Base-by-base conservation (phyloP, 64 coral and sea anemone species). In the Montipora efflorescens region DNA sequence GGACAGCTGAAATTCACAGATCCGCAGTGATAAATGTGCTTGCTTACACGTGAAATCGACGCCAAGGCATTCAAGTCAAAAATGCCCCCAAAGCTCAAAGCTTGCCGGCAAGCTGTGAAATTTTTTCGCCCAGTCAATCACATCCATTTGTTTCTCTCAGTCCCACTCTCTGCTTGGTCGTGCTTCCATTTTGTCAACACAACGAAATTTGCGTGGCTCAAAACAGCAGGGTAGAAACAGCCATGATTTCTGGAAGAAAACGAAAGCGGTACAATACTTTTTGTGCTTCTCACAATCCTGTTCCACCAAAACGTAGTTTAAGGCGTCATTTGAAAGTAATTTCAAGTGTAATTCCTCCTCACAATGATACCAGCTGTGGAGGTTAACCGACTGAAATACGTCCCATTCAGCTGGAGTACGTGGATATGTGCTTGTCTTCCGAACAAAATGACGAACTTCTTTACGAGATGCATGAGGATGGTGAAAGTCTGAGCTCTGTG, bases 301-400 rank as follows among this genome's bases (percentile, higher is more conserved):
- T 74, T 21, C 70, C 70, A 23, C 70, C 70, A 74, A 74, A 74
- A 74, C 70, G 70, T 74, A 74, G 70, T 74, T 74, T 74, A 8
- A 74, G 70, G 70, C 21, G 2, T 57, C 53, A 57, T 57, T 57
- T 57, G 53, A 57, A 57, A 57, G 53, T 5, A 57, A 57, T 57
- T 57, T 57, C 11, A 57, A 57, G 53, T 57, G 53, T 57, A 57
- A 57, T 57, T 57, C 53, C 53, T 57, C 53, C 53, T 57, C 4
- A 57, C 53, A 57, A 57, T 57, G 53, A 57, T 57, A 57, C 0
- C 53, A 57, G 53, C 7, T 57, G 53, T 57, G 53, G 53, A 57
- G 53, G 53, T 57, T 57, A 5, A 57, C 53, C 11, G 53, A 57
- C 53, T 57, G 53, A 57, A 57, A 57, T 57, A 57, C 11, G 53